These are phyloP conservation scores for Scleropages formosus DNA, from an alignment of 2,797 vertebrate species.

Conservation along the genomic window DNA sequence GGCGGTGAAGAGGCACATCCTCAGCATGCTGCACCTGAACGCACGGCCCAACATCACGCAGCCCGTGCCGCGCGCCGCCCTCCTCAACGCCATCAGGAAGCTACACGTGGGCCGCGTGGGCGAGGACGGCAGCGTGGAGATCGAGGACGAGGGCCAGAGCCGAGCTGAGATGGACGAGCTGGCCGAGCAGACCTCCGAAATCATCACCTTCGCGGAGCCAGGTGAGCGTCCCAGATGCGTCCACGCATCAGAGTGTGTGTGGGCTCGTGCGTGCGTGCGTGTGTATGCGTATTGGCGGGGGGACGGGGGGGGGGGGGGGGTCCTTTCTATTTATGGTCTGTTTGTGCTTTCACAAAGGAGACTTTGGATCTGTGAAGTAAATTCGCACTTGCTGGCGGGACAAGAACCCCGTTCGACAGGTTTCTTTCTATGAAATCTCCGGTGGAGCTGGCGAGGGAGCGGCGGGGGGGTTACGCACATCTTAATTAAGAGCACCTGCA, in stretches of 20 bases:
- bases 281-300: conserved; percentile 14
- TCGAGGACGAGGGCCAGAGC: conserved; percentile 77
- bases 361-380: neutral
- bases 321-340: neutral
- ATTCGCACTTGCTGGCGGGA: neutral
- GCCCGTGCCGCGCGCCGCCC: conserved; percentile 84
- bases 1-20: conserved; percentile 91
- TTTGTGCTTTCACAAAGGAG: conserved; percentile 15
- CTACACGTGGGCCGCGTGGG: conserved; percentile 87
- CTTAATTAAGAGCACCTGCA: conserved; percentile 31
- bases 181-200: conserved; percentile 83
- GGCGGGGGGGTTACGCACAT: neutral
- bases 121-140: conserved; percentile 86
- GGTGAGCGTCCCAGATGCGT: conserved; percentile 71
- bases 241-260: conserved; percentile 11
- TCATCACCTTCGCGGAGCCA: conserved; percentile 91
- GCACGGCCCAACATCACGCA: conserved; percentile 89
- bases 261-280: neutral
- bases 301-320: neutral
- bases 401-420: conserved; percentile 10
- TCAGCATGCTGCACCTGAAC: conserved; percentile 92
- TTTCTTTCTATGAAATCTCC: conserved; percentile 29
- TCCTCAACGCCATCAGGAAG: conserved; percentile 89
- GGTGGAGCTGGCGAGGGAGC: neutral
- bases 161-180: conserved; percentile 64